Evolutionary conservation across 2,888 invertebrate species (phyloP).

Genomic region (Cosmopolites sordidus): DNA sequence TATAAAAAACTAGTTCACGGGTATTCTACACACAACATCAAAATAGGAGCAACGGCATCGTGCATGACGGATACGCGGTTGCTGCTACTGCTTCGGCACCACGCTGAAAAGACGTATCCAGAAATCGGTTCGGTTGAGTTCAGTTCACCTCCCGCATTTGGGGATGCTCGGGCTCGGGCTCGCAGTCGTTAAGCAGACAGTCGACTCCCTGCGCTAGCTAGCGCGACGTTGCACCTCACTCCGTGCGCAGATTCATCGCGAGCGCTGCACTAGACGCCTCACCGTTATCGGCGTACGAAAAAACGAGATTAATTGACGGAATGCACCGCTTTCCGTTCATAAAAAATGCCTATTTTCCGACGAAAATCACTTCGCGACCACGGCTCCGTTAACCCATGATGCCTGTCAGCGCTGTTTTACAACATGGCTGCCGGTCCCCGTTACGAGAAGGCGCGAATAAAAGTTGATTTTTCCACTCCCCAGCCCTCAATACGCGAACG

Average conservation of each 20-base stretch:
- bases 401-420: slow-evolving; percentile 47
- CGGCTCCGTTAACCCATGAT: slow-evolving; percentile 48
- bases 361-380: slow-evolving; percentile 7
- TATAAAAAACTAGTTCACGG: slow-evolving; percentile 23
- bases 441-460: slow-evolving; percentile 47
- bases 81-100: slow-evolving; percentile 6
- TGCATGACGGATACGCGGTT: too few relatives aligned
- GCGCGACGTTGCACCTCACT: slow-evolving; percentile 49
- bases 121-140: slow-evolving; percentile 12
- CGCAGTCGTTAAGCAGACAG: slow-evolving; percentile 40
- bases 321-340: slow-evolving; percentile 31
- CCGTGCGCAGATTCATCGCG: slow-evolving; percentile 50
- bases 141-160: slow-evolving; percentile 46
- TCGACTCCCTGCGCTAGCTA: slow-evolving; percentile 50
- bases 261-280: slow-evolving; percentile 42
- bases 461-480: slow-evolving; percentile 12
- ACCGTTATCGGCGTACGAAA: slow-evolving; percentile 40
- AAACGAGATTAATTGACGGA: slow-evolving; percentile 34
- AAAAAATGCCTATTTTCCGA: slow-evolving; percentile 32
- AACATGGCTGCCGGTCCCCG: slow-evolving; percentile 51
- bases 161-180: slow-evolving; percentile 43
- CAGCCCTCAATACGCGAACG: slow-evolving; percentile 2
- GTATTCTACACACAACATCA: neutral
- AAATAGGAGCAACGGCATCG: neutral
- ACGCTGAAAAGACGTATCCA: slow-evolving; percentile 13